These are phyloP conservation scores for Oriolus oriolus DNA, from an alignment of 2,113 vertebrate genomes.

Conservation along the genomic window DNA sequence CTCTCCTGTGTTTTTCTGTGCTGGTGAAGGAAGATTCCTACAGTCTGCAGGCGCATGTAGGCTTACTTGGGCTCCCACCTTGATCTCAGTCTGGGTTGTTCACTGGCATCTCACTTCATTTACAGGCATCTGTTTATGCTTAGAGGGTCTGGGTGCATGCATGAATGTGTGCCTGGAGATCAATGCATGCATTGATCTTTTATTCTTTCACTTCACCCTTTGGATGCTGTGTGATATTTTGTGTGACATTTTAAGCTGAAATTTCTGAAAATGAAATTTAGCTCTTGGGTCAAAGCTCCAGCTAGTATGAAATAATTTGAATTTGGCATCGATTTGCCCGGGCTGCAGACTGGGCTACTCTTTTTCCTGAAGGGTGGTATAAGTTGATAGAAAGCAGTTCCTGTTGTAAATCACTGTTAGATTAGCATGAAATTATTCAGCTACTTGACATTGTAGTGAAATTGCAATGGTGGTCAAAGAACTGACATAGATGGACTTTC, in stretches of 20 bases:
- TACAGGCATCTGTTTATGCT: not conserved
- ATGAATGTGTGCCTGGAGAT: not conserved
- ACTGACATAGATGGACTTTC: not conserved
- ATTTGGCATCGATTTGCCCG: not conserved
- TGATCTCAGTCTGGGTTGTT: not conserved
- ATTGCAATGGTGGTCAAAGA: not conserved
- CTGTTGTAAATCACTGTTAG: not conserved
- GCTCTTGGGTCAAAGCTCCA: not conserved
- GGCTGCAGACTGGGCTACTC: not conserved
- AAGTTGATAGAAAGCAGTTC: not conserved
- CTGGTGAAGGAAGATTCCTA: not conserved
- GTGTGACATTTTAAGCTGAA: not conserved
- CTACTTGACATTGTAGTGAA: not conserved
- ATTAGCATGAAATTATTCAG: not conserved
- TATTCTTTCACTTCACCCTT: not conserved
- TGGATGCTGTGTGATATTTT: not conserved
- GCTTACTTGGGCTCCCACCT: not conserved
- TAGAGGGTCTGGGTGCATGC: too few species aligned
- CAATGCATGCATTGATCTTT: not conserved
- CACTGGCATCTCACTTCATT: not conserved
- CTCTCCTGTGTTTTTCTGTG: not conserved
- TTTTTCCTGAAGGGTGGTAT: not conserved
- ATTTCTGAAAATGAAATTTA: not conserved
- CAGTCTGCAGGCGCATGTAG: not conserved
- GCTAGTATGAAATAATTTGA: not conserved